These are phyloP conservation scores for Psophia crepitans DNA, from an alignment of 2,113 vertebrate species.

Conservation along the genomic window DNA sequence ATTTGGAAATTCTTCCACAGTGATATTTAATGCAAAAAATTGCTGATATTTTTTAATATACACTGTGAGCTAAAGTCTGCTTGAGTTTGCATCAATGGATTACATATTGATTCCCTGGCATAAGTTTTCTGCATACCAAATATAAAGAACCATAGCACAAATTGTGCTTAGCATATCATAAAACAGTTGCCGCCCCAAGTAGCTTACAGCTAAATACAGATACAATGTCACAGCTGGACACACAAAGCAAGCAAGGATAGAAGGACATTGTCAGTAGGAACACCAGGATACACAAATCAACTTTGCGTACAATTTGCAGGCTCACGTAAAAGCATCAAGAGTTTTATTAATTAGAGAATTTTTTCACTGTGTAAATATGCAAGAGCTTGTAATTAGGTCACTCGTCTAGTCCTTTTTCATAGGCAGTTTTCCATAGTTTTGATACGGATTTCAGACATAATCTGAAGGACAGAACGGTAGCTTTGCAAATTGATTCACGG, in stretches of 20 bases:
- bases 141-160: not conserved
- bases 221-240: not conserved
- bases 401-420: not conserved
- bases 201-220: not conserved
- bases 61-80: not conserved
- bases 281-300: not conserved
- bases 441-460: not conserved
- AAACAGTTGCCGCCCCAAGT: not conserved
- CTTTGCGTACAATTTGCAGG: not conserved
- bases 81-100: not conserved
- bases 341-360: not conserved
- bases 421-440: not conserved
- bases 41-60: not conserved
- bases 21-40: not conserved
- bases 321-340: not conserved
- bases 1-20: not conserved
- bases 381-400: not conserved
- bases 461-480: not conserved
- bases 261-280: not conserved
- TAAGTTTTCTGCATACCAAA: not conserved
- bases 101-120: not conserved
- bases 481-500: not conserved
- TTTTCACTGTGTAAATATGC: not conserved
- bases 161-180: not conserved
- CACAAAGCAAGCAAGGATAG: not conserved